These are phyloP conservation scores for Spermophilus dauricus DNA, from an alignment of 2,113 vertebrate species.

Conservation along the genomic window DNA sequence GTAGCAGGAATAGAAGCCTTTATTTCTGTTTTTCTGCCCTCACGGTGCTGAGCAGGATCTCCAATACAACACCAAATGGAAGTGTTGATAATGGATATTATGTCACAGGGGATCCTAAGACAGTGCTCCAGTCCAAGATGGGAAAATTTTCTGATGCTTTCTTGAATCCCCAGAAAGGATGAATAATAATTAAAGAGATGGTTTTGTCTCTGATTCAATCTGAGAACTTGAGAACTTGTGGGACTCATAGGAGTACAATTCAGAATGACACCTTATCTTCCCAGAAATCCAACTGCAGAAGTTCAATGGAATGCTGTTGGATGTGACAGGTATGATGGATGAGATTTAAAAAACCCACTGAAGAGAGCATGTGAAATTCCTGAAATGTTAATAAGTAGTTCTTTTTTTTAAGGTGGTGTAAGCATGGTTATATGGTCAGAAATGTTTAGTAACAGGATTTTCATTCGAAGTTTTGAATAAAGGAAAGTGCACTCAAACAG, in stretches of 20 bases:
- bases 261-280: background rate
- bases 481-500: background rate
- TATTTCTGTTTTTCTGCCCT: background rate
- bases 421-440: background rate
- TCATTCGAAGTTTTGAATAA: background rate
- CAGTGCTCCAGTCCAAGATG: background rate
- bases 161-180: background rate
- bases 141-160: background rate
- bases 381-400: background rate
- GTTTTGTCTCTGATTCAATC: background rate
- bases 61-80: background rate
- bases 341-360: background rate
- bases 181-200: background rate
- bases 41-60: background rate
- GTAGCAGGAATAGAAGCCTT: background rate
- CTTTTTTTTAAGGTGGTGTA: no score
- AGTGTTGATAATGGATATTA: accelerated
- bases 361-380: background rate
- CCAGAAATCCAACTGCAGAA: conserved; percentile 15
- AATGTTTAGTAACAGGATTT: background rate
- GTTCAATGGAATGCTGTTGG: background rate
- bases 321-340: background rate
- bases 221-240: background rate
- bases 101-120: background rate
- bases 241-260: background rate